phyloP scores from a whole-genome alignment of 2,113 vertebrate species.

The Myotis yumanensis region DNA sequence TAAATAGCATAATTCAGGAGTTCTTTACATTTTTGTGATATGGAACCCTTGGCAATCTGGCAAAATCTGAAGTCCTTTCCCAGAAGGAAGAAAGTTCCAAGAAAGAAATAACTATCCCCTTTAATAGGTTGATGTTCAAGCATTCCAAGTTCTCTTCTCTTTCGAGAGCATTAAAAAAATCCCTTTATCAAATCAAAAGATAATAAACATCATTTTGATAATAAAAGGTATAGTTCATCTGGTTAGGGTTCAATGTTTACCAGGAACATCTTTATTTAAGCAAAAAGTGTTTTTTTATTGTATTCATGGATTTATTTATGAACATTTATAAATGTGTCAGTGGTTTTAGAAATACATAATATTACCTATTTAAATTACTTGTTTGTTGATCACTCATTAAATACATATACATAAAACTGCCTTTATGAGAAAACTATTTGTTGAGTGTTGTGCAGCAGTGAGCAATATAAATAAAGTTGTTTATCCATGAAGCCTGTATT shows the following conservation, averaged over 20 bases:
- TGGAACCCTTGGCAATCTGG: not conserved
- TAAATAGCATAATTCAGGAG: not conserved
- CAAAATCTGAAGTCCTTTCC: not conserved
- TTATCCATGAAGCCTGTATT: not conserved
- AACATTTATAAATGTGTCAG: not conserved
- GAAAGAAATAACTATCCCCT: not conserved
- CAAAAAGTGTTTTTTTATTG: not conserved
- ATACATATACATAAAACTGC: not conserved
- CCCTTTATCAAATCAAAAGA: not conserved
- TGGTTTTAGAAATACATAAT: not conserved
- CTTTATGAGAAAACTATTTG: not conserved
- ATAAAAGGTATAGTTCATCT: not conserved
- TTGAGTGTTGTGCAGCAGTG: not conserved
- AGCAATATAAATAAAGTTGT: not conserved
- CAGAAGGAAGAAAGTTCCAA: not conserved
- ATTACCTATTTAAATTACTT: not conserved
- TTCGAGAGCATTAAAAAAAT: not conserved
- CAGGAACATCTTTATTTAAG: not conserved
- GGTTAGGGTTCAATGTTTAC: not conserved
- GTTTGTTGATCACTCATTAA: not conserved
- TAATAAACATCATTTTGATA: not conserved
- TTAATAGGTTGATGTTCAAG: not conserved
- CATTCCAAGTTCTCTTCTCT: not conserved
- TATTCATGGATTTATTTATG: not conserved
- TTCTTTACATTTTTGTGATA: constrained; percentile 16